Evolutionary conservation across 2,797 vertebrate species (phyloP).

Genomic region (Periparus ater): DNA sequence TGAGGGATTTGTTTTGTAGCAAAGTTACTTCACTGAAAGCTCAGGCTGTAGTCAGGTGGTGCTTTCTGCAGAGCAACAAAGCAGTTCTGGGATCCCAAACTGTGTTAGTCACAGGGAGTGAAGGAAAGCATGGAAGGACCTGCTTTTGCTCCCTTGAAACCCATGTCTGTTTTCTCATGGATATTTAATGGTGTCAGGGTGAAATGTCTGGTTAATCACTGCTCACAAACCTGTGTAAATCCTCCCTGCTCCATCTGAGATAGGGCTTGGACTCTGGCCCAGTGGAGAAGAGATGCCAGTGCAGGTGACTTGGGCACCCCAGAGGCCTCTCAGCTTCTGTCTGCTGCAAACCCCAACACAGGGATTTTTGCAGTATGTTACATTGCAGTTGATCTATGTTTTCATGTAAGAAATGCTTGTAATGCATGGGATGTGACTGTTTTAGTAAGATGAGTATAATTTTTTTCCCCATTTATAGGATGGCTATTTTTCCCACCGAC

Average conservation of each 20-base stretch:
- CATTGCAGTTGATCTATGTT: background rate
- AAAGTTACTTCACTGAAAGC: background rate
- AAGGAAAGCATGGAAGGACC: background rate
- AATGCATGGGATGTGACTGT: background rate
- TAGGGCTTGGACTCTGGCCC: background rate
- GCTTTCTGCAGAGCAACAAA: background rate
- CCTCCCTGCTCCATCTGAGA: background rate
- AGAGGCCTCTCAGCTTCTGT: background rate
- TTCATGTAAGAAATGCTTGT: slow-evolving; percentile 2
- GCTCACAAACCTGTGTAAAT: background rate
- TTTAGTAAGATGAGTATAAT: slow-evolving; percentile 33
- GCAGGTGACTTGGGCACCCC: background rate
- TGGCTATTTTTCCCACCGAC: slow-evolving; percentile 93
- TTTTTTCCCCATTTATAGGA: slow-evolving; percentile 80
- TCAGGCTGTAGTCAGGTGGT: accelerated
- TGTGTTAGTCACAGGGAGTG: background rate
- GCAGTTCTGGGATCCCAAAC: background rate
- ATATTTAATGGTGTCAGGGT: background rate
- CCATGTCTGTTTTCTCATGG: background rate
- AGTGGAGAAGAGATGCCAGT: background rate
- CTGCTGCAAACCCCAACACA: background rate
- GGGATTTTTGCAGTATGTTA: background rate
- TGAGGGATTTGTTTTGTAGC: background rate
- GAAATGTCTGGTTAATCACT: background rate
- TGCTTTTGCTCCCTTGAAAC: background rate